Evolutionary conservation across 2,113 vertebrate species (phyloP).

Genomic region (Noctilio leporinus): DNA sequence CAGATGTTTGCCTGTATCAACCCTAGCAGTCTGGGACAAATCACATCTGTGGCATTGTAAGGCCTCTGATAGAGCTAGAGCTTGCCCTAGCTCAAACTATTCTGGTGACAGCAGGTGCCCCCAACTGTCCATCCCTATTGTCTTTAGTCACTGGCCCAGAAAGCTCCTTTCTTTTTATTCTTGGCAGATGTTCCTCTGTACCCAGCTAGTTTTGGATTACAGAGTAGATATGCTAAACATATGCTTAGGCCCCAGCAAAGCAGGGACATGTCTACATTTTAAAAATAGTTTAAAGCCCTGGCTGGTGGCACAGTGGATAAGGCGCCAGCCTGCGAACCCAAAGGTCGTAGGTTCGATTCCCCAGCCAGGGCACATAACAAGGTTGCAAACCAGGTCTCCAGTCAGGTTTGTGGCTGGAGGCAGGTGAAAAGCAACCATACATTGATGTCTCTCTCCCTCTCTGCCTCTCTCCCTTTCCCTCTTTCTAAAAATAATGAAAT

Average conservation of each 20-base stretch:
- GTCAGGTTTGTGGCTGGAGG: no score
- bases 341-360: no score
- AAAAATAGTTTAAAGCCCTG: background rate
- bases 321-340: no score
- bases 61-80: accelerated
- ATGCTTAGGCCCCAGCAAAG: background rate
- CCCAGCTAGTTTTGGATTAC: background rate
- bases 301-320: no score
- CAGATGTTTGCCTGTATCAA: background rate
- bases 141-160: background rate
- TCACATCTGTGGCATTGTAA: no score
- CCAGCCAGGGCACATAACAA: no score
- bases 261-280: background rate
- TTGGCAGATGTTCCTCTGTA: background rate
- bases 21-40: background rate
- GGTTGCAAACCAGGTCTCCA: no score
- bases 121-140: accelerated
- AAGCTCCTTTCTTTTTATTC: background rate
- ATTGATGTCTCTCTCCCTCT: no score
- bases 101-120: background rate
- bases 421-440: no score
- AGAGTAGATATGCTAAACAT: background rate
- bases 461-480: no score
- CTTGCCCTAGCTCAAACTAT: background rate
- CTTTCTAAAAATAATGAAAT: no score